These are phyloP conservation scores for Tachina grossa DNA, from an alignment of 2,888 invertebrate species.

Conservation along the genomic window DNA sequence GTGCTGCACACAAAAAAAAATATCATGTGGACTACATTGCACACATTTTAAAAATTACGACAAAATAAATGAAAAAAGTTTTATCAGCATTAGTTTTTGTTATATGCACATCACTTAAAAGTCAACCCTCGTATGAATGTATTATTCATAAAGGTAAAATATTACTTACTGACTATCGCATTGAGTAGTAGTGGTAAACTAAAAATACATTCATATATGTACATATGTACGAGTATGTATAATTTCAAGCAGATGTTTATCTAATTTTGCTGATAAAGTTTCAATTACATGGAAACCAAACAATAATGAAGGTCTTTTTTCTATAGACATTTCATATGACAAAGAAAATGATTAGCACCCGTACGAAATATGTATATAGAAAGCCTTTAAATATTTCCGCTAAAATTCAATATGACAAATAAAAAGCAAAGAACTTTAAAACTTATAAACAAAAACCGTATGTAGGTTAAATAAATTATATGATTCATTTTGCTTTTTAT, in stretches of 20 bases:
- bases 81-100: too few relatives aligned
- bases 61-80: not conserved
- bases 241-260: conserved; percentile 64
- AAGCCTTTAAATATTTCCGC: not conserved
- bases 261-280: conserved; percentile 64
- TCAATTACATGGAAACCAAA: conserved; percentile 25
- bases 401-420: conserved; percentile 11
- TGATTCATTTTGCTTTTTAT: conserved; percentile 17
- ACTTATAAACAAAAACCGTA: not conserved
- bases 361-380: not conserved
- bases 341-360: not conserved
- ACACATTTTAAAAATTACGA: too few relatives aligned
- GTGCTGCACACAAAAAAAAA: too few relatives aligned
- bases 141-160: conserved; percentile 43
- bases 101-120: not conserved
- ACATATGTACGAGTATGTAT: not conserved
- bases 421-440: conserved; percentile 8
- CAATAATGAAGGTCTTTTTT: conserved; percentile 5
- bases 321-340: not conserved
- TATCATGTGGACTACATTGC: too few relatives aligned
- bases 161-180: conserved; percentile 8
- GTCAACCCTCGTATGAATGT: conserved; percentile 5
- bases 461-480: conserved; percentile 26
- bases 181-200: not conserved
- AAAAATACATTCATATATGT: not conserved